Evolutionary conservation across 2,113 vertebrate species (phyloP).

Genomic region (Gambusia affinis): DNA sequence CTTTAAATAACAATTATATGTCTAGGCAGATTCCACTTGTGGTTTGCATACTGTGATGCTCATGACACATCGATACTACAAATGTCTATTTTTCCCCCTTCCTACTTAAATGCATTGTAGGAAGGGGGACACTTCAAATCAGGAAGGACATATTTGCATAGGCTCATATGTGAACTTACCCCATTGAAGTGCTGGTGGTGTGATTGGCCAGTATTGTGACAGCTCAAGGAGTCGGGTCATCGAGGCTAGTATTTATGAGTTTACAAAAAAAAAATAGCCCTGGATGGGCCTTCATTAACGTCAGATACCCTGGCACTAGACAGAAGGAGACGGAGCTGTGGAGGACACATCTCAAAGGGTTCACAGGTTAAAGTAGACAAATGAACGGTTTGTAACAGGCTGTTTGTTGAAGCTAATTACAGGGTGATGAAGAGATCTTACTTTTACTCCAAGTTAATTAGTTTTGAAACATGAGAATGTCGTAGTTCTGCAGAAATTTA

Average conservation of each 20-base stretch:
- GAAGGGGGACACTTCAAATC: slow-evolving; percentile 61
- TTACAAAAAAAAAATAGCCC: slow-evolving; percentile 36
- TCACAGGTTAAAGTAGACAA: slow-evolving; percentile 17
- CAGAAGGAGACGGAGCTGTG: slow-evolving; percentile 15
- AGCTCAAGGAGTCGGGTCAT: slow-evolving; percentile 41
- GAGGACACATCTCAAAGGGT: not conserved
- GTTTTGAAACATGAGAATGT: slow-evolving; percentile 13
- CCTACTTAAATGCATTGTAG: slow-evolving; percentile 63
- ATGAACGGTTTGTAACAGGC: slow-evolving; percentile 2
- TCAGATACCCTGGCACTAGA: slow-evolving; percentile 38
- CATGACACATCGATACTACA: slow-evolving; percentile 34
- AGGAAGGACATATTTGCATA: slow-evolving; percentile 63
- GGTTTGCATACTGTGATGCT: slow-evolving; percentile 14
- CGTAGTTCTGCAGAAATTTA: slow-evolving; percentile 12
- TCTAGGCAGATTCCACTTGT: slow-evolving; percentile 12
- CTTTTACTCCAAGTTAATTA: not conserved
- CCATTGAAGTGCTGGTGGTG: slow-evolving; percentile 36
- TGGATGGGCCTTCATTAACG: slow-evolving; percentile 54
- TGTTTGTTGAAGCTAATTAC: not conserved
- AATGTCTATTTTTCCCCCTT: slow-evolving; percentile 37
- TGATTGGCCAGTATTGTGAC: slow-evolving; percentile 66
- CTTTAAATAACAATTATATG: slow-evolving; percentile 37
- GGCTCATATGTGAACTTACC: slow-evolving; percentile 53
- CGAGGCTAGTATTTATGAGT: slow-evolving; percentile 57
- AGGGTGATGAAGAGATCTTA: not conserved